These are phyloP conservation scores for Rhizoglyphus robini DNA, from an alignment of 1,140 invertebrate species.

Conservation along the genomic window DNA sequence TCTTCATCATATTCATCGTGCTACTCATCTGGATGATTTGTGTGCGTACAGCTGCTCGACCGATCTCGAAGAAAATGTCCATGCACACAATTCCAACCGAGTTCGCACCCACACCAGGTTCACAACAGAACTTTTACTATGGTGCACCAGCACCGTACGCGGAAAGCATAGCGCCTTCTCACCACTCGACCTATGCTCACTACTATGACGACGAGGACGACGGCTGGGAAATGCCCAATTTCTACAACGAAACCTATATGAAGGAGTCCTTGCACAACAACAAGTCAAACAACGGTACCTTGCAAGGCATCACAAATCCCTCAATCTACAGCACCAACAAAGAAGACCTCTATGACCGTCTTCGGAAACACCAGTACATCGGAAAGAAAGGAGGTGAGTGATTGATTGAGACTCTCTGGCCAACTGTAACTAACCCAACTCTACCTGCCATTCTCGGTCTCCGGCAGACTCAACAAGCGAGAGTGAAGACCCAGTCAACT, in stretches of 20 bases:
- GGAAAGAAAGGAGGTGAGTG: constrained; percentile 65
- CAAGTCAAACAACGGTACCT: constrained; percentile 42
- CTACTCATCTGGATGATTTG: constrained; percentile 94
- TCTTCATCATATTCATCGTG: constrained; percentile 78
- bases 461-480: constrained; percentile 2
- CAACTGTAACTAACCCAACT: neutral
- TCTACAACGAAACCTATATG: constrained; percentile 93
- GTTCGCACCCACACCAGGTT: constrained; percentile 31
- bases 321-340: constrained; percentile 71
- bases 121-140: constrained; percentile 90
- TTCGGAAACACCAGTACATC: constrained; percentile 85
- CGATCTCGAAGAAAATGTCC: constrained; percentile 19
- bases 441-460: constrained; percentile 4
- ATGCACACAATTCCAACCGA: constrained; percentile 21
- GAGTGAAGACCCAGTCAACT: constrained; percentile 15
- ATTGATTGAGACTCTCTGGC: neutral
- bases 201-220: constrained; percentile 89
- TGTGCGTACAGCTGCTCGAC: constrained; percentile 35
- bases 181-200: constrained; percentile 86
- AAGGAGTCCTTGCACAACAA: constrained; percentile 42
- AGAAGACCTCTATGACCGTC: constrained; percentile 85
- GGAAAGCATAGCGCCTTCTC: constrained; percentile 81
- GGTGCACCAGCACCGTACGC: constrained; percentile 80
- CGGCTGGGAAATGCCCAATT: constrained; percentile 93
- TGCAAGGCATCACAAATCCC: constrained; percentile 58